Conservation (phyloP, 2,113 vertebrate species). For the Chaenocephalus aceratus region DNA sequence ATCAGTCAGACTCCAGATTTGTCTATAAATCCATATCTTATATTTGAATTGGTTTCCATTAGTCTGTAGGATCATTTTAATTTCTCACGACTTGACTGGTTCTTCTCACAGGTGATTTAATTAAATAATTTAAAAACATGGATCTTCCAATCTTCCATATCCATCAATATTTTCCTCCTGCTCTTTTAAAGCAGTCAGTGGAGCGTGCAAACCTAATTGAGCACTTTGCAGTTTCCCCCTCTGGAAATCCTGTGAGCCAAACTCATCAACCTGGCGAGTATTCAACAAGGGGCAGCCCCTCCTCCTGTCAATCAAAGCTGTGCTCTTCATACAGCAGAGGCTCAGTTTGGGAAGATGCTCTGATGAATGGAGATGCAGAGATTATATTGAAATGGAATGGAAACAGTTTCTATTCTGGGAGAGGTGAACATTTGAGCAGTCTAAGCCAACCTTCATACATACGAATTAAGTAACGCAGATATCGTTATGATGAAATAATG, state of each 20-base stretch:
- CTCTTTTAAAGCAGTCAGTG: constrained; percentile 19
- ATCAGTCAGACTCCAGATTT: background rate
- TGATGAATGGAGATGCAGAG: background rate
- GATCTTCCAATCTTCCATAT: background rate
- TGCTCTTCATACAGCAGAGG: background rate
- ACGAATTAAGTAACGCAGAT: background rate
- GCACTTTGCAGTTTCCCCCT: constrained; percentile 10
- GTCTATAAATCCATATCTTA: background rate
- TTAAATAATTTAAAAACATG: background rate
- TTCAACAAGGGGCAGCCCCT: constrained; percentile 33
- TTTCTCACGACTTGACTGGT: background rate
- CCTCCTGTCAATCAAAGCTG: constrained; percentile 23
- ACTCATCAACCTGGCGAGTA: constrained; percentile 19
- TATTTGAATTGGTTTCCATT: background rate
- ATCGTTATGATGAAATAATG: background rate
- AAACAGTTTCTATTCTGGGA: background rate
- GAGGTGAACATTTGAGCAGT: no score
- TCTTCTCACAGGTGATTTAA: background rate
- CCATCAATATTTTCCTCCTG: background rate
- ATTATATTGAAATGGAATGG: background rate
- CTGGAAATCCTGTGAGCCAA: constrained; percentile 21
- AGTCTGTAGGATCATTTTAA: background rate
- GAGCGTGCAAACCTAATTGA: constrained; percentile 17
- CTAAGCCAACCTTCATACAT: background rate
- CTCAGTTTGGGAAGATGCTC: background rate